These are phyloP conservation scores for Noctua pronuba DNA, from an alignment of 2,888 invertebrate species.

Conservation along the genomic window DNA sequence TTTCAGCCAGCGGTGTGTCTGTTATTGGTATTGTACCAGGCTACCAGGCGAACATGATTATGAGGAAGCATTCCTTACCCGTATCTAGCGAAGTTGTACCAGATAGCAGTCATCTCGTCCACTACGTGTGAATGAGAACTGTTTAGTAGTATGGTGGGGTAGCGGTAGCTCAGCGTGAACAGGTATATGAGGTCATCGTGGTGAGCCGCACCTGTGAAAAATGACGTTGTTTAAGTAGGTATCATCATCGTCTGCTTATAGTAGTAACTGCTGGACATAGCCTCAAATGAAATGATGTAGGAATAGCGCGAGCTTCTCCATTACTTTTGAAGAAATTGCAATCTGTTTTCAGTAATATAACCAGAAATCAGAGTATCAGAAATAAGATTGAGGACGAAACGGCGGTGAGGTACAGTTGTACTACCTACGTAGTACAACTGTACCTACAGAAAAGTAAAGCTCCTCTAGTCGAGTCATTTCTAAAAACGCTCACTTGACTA, in stretches of 20 bases:
- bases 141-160: conserved; percentile 77
- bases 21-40: too few species aligned
- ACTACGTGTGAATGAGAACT: conserved; percentile 83
- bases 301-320: background rate
- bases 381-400: too few species aligned
- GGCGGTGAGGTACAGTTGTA: too few species aligned
- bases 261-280: background rate
- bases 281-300: background rate
- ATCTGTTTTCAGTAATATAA: background rate
- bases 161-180: conserved; percentile 81
- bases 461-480: background rate
- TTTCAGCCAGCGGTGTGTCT: conserved; percentile 68
- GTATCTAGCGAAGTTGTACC: conserved; percentile 86
- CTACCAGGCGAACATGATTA: background rate
- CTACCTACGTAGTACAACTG: too few species aligned
- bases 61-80: conserved; percentile 76
- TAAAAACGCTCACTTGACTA: background rate
- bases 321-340: background rate
- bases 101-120: conserved; percentile 81
- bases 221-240: background rate
- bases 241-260: background rate
- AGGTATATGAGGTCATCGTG: conserved; percentile 88
- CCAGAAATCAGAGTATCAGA: background rate
- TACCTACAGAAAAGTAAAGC: too few species aligned
- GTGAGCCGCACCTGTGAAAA: conserved; percentile 79